Conservation (phyloP, 35 echinoderm and acorn worm species). For the Apostichopus californicus region DNA sequence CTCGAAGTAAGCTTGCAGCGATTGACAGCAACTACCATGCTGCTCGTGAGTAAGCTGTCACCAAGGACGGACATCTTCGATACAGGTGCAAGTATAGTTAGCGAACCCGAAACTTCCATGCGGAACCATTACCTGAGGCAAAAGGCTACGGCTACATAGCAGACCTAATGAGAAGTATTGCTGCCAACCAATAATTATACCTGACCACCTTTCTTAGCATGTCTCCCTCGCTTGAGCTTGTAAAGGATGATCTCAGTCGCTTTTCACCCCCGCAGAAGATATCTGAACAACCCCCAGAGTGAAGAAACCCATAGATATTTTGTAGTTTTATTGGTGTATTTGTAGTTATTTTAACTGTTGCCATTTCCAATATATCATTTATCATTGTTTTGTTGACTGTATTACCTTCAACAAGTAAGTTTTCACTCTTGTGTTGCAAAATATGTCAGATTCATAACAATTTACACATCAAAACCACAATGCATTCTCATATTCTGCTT, state of each 20-base stretch:
- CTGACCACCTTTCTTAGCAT: not conserved
- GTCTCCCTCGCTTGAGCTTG: not conserved
- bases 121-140: not conserved
- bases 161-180: not conserved
- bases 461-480: too few relatives aligned
- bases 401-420: too few relatives aligned
- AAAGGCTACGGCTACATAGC: not conserved
- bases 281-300: not conserved
- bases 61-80: not conserved
- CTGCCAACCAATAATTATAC: not conserved
- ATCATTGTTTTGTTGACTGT: too few relatives aligned
- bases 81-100: not conserved
- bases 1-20: slow-evolving; percentile 17
- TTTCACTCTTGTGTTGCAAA: too few relatives aligned
- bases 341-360: too few relatives aligned
- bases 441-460: too few relatives aligned
- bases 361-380: too few relatives aligned
- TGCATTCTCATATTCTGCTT: too few relatives aligned
- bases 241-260: not conserved
- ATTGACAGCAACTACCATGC: not conserved
- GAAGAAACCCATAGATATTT: too few relatives aligned
- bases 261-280: not conserved
- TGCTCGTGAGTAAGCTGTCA: not conserved
- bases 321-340: too few relatives aligned
- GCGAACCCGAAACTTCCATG: not conserved